Percentiles rank a stretch among this genome's conserved stretches.
These are phyloP conservation scores for Tachyglossus aculeatus DNA, from an alignment of 2,797 vertebrate species.

Conservation along the genomic window DNA sequence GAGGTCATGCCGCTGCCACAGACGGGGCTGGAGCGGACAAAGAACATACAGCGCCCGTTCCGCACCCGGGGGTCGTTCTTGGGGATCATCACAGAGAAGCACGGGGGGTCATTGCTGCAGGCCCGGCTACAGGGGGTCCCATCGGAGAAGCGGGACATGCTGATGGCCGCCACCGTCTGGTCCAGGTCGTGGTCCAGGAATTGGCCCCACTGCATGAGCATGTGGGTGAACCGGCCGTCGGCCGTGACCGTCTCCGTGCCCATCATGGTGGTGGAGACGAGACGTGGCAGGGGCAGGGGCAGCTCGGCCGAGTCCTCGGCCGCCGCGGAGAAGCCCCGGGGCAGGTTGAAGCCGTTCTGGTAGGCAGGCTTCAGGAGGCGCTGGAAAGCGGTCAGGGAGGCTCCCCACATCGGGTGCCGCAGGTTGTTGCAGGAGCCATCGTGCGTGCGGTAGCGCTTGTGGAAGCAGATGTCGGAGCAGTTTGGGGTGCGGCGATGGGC, in stretches of 20 bases:
- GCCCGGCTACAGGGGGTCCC: slow-evolving; percentile 67
- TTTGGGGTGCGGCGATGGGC: slow-evolving; percentile 67
- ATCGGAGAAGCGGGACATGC: slow-evolving; percentile 73
- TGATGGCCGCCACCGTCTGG: slow-evolving; percentile 73
- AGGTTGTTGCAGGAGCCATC: slow-evolving; percentile 75
- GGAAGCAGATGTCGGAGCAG: slow-evolving; percentile 73
- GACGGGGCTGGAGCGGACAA: slow-evolving; percentile 70
- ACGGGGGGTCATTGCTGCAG: slow-evolving; percentile 69
- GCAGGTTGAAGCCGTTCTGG: slow-evolving; percentile 73
- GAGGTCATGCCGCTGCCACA: slow-evolving; percentile 75
- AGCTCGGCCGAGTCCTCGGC: slow-evolving; percentile 59
- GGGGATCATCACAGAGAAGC: slow-evolving; percentile 68
- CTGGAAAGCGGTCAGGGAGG: slow-evolving; percentile 73
- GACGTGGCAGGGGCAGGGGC: slow-evolving; percentile 71
- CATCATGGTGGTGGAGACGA: slow-evolving; percentile 69
- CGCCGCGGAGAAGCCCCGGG: slow-evolving; percentile 60
- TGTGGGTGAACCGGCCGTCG: slow-evolving; percentile 70
- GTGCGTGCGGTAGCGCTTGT: slow-evolving; percentile 68
- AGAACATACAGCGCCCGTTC: slow-evolving; percentile 74
- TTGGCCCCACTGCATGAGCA: slow-evolving; percentile 78
- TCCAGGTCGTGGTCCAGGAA: slow-evolving; percentile 75
- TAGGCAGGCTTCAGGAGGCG: slow-evolving; percentile 72
- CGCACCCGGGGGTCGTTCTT: slow-evolving; percentile 66
- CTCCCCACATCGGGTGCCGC: slow-evolving; percentile 74
- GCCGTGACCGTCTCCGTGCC: slow-evolving; percentile 71